phyloP scores from a whole-genome alignment of 2,797 vertebrate genomes.

The Chelon auratus region DNA sequence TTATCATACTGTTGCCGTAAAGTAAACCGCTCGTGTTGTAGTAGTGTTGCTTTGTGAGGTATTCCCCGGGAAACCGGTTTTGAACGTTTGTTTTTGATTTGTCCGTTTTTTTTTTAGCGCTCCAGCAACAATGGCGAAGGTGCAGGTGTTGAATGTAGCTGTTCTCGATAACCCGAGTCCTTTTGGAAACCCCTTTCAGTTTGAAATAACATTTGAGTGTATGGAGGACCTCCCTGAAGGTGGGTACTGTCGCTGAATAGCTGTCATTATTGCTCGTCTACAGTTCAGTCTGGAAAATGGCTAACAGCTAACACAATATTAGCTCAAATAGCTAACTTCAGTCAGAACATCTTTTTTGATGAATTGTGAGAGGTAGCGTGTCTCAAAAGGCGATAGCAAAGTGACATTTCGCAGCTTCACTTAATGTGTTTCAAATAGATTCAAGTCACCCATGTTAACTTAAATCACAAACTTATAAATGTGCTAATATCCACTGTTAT shows the following conservation, averaged over 20 bases:
- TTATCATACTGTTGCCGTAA: background rate
- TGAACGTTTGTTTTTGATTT: constrained; percentile 57
- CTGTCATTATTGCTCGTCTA: constrained; percentile 76
- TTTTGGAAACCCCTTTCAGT: constrained; percentile 93
- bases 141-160: constrained; percentile 88
- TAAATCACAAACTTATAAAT: background rate
- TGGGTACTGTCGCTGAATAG: constrained; percentile 75
- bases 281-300: constrained; percentile 5
- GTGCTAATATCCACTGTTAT: too few species aligned
- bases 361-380: background rate
- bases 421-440: background rate
- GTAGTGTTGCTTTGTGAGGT: constrained; percentile 37
- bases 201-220: constrained; percentile 94
- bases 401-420: background rate
- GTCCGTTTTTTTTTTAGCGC: constrained; percentile 42
- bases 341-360: background rate
- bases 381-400: background rate
- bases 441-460: background rate
- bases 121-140: constrained; percentile 85
- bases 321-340: constrained; percentile 18
- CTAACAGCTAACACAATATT: constrained; percentile 46
- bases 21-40: background rate
- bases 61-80: constrained; percentile 59
- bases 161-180: constrained; percentile 89
- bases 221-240: constrained; percentile 91